These are phyloP conservation scores for Amyelois transitella DNA, from an alignment of 1,140 invertebrate genomes.

Conservation along the genomic window DNA sequence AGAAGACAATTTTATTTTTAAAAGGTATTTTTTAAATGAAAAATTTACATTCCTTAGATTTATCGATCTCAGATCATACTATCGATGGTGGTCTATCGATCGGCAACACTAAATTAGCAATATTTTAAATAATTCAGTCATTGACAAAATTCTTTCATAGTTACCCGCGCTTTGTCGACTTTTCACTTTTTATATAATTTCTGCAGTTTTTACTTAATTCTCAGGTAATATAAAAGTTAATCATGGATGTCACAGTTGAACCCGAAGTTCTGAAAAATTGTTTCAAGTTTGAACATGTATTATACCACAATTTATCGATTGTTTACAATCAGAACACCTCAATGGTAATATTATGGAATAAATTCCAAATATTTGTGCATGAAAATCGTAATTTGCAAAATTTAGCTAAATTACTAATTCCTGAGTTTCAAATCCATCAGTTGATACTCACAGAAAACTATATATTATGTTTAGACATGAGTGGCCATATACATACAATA, in stretches of 20 bases:
- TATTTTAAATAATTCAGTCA: no score
- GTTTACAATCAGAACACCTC: conserved; percentile 23
- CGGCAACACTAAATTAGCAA: no score
- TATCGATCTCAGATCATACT: no score
- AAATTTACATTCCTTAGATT: no score
- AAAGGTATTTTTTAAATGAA: no score
- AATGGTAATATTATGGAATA: conserved; percentile 44
- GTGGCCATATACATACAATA: conserved; percentile 31
- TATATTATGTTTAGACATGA: conserved; percentile 40
- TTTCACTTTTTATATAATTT: no score
- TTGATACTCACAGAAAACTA: conserved; percentile 35
- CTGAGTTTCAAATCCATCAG: conserved; percentile 34
- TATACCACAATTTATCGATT: conserved; percentile 33
- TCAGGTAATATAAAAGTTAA: neutral
- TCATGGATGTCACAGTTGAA: conserved; percentile 19
- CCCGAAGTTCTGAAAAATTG: conserved; percentile 14
- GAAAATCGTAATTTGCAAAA: conserved; percentile 31
- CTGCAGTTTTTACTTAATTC: no score
- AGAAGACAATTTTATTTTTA: no score
- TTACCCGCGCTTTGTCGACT: no score
- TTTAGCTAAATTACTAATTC: conserved; percentile 20
- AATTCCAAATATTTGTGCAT: conserved; percentile 51
- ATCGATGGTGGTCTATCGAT: no score
- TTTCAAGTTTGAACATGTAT: conserved; percentile 25
- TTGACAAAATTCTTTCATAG: no score